Conservation (phyloP, 2,113 vertebrate genomes). For the Pluvialis apricaria region DNA sequence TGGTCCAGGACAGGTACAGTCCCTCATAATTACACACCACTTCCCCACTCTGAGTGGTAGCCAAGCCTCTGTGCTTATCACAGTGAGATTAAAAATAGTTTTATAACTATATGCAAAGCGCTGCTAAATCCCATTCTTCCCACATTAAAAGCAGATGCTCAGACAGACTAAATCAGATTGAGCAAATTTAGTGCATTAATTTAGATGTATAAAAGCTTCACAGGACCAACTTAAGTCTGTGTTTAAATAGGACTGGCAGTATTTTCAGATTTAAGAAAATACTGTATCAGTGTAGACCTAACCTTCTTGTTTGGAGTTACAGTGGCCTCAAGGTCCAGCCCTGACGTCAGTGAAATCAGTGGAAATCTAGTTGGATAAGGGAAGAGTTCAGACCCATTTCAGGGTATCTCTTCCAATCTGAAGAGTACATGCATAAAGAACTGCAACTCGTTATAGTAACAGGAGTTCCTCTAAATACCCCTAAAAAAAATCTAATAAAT, state of each 20-base stretch:
- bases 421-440: not conserved
- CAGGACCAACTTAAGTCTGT: not conserved
- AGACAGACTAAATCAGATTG: not conserved
- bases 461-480: not conserved
- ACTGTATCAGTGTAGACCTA: not conserved
- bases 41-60: not conserved
- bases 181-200: not conserved
- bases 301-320: not conserved
- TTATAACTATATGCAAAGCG: not conserved
- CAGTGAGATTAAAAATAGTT: not conserved
- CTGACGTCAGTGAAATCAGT: not conserved
- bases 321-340: not conserved
- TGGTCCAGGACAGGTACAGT: not conserved
- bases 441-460: not conserved
- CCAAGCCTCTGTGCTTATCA: conserved; percentile 19
- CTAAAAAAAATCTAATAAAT: not conserved
- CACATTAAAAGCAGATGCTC: conserved; percentile 34
- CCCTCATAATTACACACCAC: not conserved
- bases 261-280: not conserved
- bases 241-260: not conserved
- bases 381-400: not conserved
- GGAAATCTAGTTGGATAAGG: not conserved
- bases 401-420: not conserved
- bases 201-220: not conserved
- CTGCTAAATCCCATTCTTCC: not conserved